These are phyloP conservation scores for Pagrus major DNA, from an alignment of 2,113 vertebrate genomes.

Conservation along the genomic window DNA sequence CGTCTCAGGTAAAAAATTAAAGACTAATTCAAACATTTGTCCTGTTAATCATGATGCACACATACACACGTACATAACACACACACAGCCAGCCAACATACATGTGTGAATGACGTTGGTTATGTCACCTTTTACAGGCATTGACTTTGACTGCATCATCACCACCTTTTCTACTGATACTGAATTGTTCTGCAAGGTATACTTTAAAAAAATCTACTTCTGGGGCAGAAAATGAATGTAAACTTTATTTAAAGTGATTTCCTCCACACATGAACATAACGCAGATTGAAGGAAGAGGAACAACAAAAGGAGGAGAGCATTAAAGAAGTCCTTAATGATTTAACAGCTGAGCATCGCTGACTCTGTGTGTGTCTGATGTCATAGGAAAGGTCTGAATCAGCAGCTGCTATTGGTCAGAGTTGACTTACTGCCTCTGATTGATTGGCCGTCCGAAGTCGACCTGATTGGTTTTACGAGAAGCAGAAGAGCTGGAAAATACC, in stretches of 20 bases:
- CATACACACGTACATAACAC: no score
- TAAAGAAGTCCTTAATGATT: background rate
- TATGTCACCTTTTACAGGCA: background rate
- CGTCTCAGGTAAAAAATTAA: no score
- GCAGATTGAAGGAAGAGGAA: background rate
- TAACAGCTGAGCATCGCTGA: background rate
- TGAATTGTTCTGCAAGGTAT: background rate
- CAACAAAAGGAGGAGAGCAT: background rate
- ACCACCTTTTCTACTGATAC: no score
- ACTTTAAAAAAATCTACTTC: background rate
- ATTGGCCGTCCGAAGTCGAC: background rate
- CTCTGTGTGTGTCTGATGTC: background rate
- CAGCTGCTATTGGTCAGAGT: slow-evolving; percentile 16
- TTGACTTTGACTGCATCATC: background rate
- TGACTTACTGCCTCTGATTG: slow-evolving; percentile 20
- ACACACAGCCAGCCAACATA: no score
- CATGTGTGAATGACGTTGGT: no score
- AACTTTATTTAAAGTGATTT: background rate
- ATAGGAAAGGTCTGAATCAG: slow-evolving; percentile 11
- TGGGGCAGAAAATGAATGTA: background rate
- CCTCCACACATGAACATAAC: background rate
- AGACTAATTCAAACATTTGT: no score
- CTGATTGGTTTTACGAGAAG: slow-evolving; percentile 20
- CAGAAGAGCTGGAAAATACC: background rate
- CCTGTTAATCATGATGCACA: no score